Percentiles rank a stretch among this genome's conserved stretches.
Evolutionary conservation across 2,113 vertebrate genomes (phyloP).

Genomic region (Axis porcinus): DNA sequence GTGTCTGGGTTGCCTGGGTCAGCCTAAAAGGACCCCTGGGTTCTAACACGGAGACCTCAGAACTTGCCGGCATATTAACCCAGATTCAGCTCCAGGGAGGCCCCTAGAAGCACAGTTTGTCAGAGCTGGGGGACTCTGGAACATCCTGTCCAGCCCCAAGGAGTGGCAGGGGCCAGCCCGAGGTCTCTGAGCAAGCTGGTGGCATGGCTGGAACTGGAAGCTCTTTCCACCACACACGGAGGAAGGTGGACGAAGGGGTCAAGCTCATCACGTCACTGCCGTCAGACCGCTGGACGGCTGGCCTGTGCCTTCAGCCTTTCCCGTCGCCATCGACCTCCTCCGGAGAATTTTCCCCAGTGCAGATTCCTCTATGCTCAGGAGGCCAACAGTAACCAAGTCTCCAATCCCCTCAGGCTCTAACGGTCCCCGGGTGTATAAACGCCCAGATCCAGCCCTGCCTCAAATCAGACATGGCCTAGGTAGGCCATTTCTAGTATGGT

Average conservation of each 20-base stretch:
- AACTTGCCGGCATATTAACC: constrained; percentile 33
- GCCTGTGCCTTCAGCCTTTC: neutral
- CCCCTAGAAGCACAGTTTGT: neutral
- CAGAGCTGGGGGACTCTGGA: neutral
- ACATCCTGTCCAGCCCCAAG: neutral
- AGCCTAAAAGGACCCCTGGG: constrained; percentile 18
- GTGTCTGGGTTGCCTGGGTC: neutral
- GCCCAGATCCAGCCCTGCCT: neutral
- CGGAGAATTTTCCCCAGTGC: neutral
- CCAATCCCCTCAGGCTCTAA: neutral
- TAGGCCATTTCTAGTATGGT: neutral
- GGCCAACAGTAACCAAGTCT: neutral
- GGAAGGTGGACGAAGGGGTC: neutral
- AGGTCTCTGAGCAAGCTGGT: neutral
- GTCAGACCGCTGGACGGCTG: neutral
- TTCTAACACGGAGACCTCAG: neutral
- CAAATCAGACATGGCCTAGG: neutral
- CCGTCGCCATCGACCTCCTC: neutral
- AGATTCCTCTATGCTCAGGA: neutral
- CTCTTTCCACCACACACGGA: neutral
- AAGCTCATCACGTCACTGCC: neutral
- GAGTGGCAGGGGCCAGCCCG: neutral
- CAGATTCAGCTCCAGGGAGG: constrained; percentile 47
- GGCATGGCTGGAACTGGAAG: neutral
- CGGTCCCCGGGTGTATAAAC: neutral